phyloP scores from a whole-genome alignment of 2,888 invertebrate genomes.

The Carpatolechia fugitivella region DNA sequence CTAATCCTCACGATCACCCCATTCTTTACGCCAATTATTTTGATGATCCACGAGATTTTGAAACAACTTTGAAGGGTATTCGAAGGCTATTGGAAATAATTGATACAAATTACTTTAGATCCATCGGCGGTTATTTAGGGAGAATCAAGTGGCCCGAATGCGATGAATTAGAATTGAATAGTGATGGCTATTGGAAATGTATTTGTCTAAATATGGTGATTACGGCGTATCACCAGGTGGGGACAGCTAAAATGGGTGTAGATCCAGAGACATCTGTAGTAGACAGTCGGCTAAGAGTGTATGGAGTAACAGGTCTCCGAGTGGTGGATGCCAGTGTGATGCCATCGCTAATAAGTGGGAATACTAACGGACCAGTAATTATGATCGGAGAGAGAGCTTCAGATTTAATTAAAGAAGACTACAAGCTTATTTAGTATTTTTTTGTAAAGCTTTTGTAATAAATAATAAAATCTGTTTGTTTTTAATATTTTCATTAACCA shows the following conservation, averaged over 20 bases:
- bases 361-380: conserved; percentile 87
- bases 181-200: conserved; percentile 50
- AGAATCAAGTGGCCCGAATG: conserved; percentile 43
- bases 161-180: conserved; percentile 37
- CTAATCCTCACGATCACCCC: conserved; percentile 79
- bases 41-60: conserved; percentile 43
- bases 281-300: conserved; percentile 81
- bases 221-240: conserved; percentile 83
- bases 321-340: conserved; percentile 89
- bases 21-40: conserved; percentile 82
- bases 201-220: conserved; percentile 65
- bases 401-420: conserved; percentile 82
- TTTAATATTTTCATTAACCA: no score
- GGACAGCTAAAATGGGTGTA: conserved; percentile 81
- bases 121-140: conserved; percentile 34
- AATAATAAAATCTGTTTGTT: no score
- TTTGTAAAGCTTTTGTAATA: no score
- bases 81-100: conserved; percentile 4
- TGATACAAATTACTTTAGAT: conserved; percentile 3
- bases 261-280: conserved; percentile 40
- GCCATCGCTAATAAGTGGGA: conserved; percentile 86
- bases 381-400: conserved; percentile 90
- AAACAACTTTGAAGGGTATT: not conserved
- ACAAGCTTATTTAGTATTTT: conserved; percentile 18
- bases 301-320: conserved; percentile 81